Conservation (phyloP, 2,113 vertebrate species). For the Oreochromis tanganicae region DNA sequence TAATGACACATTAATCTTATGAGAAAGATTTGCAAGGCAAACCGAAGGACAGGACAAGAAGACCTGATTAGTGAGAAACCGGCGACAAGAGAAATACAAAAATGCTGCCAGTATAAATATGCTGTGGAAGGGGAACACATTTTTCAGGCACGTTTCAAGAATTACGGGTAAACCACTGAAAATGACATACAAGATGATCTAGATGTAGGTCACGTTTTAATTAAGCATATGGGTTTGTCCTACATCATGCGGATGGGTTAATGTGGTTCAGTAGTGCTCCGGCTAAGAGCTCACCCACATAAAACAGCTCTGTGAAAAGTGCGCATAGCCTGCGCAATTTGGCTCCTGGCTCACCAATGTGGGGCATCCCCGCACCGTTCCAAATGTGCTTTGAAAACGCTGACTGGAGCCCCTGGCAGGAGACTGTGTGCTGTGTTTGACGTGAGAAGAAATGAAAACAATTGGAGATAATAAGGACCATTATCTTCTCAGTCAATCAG, state of each 20-base stretch:
- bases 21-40: not conserved
- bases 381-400: slow-evolving; percentile 41
- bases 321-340: slow-evolving; percentile 64
- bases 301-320: slow-evolving; percentile 44
- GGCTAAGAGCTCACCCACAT: slow-evolving; percentile 44
- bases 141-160: not conserved
- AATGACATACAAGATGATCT: not conserved
- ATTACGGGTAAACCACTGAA: not conserved
- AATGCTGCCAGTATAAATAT: not conserved
- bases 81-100: not conserved
- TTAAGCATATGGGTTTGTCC: slow-evolving; percentile 22
- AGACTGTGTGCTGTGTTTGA: slow-evolving; percentile 7
- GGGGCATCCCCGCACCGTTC: slow-evolving; percentile 19
- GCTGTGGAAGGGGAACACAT: not conserved
- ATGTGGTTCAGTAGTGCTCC: slow-evolving; percentile 36
- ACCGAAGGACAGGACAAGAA: not conserved
- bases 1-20: not conserved
- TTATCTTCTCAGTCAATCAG: slow-evolving; percentile 35
- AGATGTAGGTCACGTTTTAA: slow-evolving; percentile 47
- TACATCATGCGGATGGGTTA: slow-evolving; percentile 34
- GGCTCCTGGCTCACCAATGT: slow-evolving; percentile 47
- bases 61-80: not conserved
- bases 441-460: not conserved
- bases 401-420: slow-evolving; percentile 26
- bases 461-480: slow-evolving; percentile 41